Evolutionary conservation across 2,113 vertebrate genomes (phyloP), one percentile per base, ranked within the genome.

Genomic region (Caracal caracal): DNA sequence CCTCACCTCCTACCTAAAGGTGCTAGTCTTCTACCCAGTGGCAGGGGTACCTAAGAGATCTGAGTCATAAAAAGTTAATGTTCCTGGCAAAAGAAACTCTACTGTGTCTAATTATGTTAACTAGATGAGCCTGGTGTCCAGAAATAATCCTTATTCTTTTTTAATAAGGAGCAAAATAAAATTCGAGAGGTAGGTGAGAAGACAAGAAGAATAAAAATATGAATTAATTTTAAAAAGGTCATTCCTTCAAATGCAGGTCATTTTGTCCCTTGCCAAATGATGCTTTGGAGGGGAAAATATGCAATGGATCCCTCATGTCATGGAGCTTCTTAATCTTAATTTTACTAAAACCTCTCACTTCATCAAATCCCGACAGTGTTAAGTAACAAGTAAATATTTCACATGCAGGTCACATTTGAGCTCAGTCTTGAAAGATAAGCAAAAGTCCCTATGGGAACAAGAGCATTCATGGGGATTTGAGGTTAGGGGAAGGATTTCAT

Each of bases 81-180:
- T 82, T 90, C 53, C 63, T 66, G 49, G 24, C 76, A 73, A 78
- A 59, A 63, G 24, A 94, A 88, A 81, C 19, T 88, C 35, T 43
- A 17, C 70, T 37, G 71, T 70, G 65, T 66, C 66, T 93, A 93
- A 94, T 88, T 97, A 95, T 78, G 49, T 47, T 92, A 35, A 59
- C 37, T 80, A 84, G 68, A 81, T 51, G 24, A 92, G 16, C 1
- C 33, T 78, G 87, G 24, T 88, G 10, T 26, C 49, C 71, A 43
- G 6, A 84, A 79, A 53, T 79, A 53, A 66, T 15, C 20, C 73
- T 17, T 15, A 8, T 19, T 33, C 5, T 37, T 93, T 89, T 96
- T 89, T 83, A 84, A 93, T 94, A 93, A 96, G 80, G 95, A 51
- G 8, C 51, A 85, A 66, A 13, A 70, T 73, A 88, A 89, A 90